Conservation (phyloP, 2,888 invertebrate genomes). For the Melanophora roralis region DNA sequence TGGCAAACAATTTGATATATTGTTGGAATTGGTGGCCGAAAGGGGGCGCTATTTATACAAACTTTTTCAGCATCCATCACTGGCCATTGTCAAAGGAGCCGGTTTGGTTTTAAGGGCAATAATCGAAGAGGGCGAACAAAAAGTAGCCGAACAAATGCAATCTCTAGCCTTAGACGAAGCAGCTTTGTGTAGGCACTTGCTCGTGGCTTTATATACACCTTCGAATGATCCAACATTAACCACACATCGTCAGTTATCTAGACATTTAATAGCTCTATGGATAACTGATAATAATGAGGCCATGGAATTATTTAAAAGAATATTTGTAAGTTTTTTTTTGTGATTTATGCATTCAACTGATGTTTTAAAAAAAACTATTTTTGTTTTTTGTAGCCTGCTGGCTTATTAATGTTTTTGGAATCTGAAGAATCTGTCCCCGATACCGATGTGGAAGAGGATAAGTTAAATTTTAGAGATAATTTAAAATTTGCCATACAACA, state of each 20-base stretch:
- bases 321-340: slow-evolving; percentile 83
- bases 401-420: slow-evolving; percentile 92
- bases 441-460: slow-evolving; percentile 83
- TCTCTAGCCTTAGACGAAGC: slow-evolving; percentile 97
- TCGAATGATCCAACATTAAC: slow-evolving; percentile 88
- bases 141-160: slow-evolving; percentile 96
- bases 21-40: slow-evolving; percentile 95
- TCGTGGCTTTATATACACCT: slow-evolving; percentile 92
- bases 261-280: slow-evolving; percentile 97
- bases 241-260: slow-evolving; percentile 93
- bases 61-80: slow-evolving; percentile 90
- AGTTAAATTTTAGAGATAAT: slow-evolving; percentile 91
- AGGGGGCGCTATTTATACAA: slow-evolving; percentile 94
- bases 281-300: slow-evolving; percentile 95
- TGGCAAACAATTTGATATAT: slow-evolving; percentile 94
- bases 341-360: background rate
- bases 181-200: slow-evolving; percentile 93
- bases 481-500: slow-evolving; percentile 93
- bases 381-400: slow-evolving; percentile 85
- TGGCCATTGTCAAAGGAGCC: slow-evolving; percentile 99
- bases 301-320: slow-evolving; percentile 88
- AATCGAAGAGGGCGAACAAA: slow-evolving; percentile 97
- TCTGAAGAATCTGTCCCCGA: slow-evolving; percentile 86
- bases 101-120: slow-evolving; percentile 97
- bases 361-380: background rate